A percentile compares a stretch with the other conserved stretches of the same genome.
Conservation (phyloP, 53 echinoderm and acorn worm species). For the Echinometra lucunter region DNA sequence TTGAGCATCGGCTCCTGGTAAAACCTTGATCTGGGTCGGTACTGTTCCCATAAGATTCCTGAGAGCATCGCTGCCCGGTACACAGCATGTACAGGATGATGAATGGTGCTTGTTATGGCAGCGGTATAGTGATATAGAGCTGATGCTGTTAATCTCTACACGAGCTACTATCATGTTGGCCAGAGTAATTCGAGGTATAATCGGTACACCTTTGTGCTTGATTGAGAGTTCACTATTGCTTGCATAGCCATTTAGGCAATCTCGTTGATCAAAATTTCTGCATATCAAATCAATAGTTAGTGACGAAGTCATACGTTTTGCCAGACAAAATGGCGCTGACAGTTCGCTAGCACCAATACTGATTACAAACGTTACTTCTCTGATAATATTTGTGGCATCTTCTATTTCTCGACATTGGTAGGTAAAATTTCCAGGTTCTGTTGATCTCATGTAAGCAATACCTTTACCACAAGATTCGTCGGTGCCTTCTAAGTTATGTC, state of each 20-base stretch:
- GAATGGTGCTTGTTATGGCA: not conserved
- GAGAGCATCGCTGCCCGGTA: too few species aligned
- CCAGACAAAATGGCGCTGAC: not conserved
- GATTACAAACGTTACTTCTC: not conserved
- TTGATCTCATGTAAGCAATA: not conserved
- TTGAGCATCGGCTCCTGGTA: too few species aligned
- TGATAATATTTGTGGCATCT: too few species aligned
- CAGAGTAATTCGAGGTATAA: not conserved
- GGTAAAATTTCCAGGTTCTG: not conserved
- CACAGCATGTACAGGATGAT: not conserved
- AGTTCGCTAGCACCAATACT: not conserved
- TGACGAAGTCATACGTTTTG: not conserved
- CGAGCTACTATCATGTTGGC: not conserved
- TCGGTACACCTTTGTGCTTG: not conserved
- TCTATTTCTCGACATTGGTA: not conserved
- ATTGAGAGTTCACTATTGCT: not conserved
- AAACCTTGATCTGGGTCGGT: too few species aligned
- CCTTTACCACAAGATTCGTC: not conserved
- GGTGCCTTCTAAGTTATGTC: not conserved
- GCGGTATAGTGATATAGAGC: not conserved
- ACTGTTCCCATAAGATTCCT: too few species aligned
- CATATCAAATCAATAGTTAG: not conserved
- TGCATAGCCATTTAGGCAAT: not conserved
- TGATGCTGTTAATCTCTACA: not conserved
- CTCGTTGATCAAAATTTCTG: not conserved